Evolutionary conservation across 64 coral and sea anemone species (phyloP).

Genomic region (Montipora sp.): DNA sequence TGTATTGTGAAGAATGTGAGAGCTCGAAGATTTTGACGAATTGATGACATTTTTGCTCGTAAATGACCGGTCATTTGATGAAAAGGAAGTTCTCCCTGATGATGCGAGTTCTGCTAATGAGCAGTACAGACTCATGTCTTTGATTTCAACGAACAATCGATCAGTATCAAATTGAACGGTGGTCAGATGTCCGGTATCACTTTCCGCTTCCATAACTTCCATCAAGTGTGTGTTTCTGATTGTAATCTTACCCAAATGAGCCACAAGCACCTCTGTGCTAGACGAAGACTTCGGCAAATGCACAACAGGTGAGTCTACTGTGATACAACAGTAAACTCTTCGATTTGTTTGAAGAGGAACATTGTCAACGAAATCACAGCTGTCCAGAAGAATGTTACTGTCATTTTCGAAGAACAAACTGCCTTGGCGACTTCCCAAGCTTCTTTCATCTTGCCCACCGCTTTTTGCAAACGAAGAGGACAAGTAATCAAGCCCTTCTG

Average conservation of each 20-base stretch:
- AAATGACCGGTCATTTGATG: slow-evolving; percentile 56
- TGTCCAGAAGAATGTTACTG: slow-evolving; percentile 59
- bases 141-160: slow-evolving; percentile 86
- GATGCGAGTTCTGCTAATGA: slow-evolving; percentile 38
- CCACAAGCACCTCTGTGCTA: slow-evolving; percentile 87
- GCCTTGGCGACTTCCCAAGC: slow-evolving; percentile 65
- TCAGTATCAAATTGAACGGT: slow-evolving; percentile 78
- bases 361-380: slow-evolving; percentile 71
- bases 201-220: slow-evolving; percentile 58
- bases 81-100: slow-evolving; percentile 41
- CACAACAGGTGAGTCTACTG: slow-evolving; percentile 86
- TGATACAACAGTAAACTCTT: slow-evolving; percentile 81
- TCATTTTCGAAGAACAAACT: slow-evolving; percentile 70
- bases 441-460: slow-evolving; percentile 27
- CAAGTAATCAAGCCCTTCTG: slow-evolving; percentile 84
- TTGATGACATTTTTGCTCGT: slow-evolving; percentile 54
- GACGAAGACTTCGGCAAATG: slow-evolving; percentile 77
- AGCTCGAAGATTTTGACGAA: slow-evolving; percentile 59
- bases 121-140: slow-evolving; percentile 94
- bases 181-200: slow-evolving; percentile 35
- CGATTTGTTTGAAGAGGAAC: slow-evolving; percentile 29
- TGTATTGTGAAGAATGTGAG: slow-evolving; percentile 90
- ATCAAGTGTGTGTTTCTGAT: slow-evolving; percentile 92
- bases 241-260: slow-evolving; percentile 84
- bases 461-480: slow-evolving; percentile 89